Evolutionary conservation across 1,140 invertebrate species (phyloP).

Genomic region (Lepidurus arcticus): DNA sequence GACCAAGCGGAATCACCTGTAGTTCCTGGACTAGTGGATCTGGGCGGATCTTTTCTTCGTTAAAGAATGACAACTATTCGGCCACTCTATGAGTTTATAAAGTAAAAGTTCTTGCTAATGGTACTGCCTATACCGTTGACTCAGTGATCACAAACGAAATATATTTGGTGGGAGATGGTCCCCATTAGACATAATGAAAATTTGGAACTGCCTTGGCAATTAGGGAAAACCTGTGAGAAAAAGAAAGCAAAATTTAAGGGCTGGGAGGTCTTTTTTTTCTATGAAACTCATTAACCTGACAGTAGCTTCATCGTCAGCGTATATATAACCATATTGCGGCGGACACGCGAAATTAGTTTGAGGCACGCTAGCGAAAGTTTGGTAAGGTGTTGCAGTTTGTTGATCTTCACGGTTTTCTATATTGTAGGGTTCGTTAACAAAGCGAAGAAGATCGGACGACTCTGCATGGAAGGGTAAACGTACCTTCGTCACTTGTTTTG

Average conservation of each 20-base stretch:
- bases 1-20: not conserved
- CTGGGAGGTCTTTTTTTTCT: not conserved
- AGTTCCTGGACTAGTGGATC: not conserved
- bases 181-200: constrained; percentile 46
- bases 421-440: not conserved
- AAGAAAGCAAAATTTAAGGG: not conserved
- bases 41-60: not conserved
- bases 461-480: not conserved
- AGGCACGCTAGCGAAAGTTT: constrained; percentile 41
- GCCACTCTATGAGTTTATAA: constrained; percentile 31
- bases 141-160: constrained; percentile 46
- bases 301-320: constrained; percentile 33
- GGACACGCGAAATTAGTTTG: constrained; percentile 43
- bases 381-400: constrained; percentile 37
- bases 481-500: not conserved
- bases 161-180: constrained; percentile 45
- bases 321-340: constrained; percentile 29
- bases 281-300: constrained; percentile 28
- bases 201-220: constrained; percentile 43
- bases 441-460: not conserved
- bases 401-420: not conserved
- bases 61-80: not conserved
- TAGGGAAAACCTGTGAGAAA: constrained; percentile 43
- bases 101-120: constrained; percentile 25
- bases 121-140: constrained; percentile 44